Evolutionary conservation across 2,797 vertebrate species (phyloP).

Genomic region (Phrynocephalus forsythii): DNA sequence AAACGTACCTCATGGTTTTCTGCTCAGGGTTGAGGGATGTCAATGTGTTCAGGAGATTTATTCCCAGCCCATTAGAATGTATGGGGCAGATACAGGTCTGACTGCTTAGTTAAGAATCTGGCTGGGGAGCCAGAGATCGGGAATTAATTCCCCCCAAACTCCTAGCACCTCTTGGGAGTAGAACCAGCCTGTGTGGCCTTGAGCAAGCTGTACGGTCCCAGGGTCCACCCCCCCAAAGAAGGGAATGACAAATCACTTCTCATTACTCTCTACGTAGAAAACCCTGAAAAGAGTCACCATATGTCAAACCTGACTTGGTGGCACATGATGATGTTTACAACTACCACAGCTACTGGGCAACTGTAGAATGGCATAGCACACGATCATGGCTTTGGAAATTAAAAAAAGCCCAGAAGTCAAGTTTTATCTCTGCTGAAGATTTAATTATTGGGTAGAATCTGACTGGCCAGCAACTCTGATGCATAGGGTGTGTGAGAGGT

Average conservation of each 20-base stretch:
- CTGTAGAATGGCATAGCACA: not conserved
- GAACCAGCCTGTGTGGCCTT: no score
- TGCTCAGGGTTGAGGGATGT: not conserved
- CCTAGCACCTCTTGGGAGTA: no score
- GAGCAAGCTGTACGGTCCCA: no score
- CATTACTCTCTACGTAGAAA: no score
- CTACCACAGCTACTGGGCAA: not conserved
- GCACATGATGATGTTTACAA: not conserved
- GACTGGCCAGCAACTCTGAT: not conserved
- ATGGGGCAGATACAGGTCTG: not conserved
- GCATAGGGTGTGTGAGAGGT: not conserved
- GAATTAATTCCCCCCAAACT: no score
- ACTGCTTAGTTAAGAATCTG: no score
- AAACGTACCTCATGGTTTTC: not conserved
- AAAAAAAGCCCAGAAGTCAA: not conserved
- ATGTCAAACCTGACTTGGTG: no score
- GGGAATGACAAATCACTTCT: no score
- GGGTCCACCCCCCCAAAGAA: no score
- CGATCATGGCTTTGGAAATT: not conserved
- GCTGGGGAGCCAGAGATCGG: no score
- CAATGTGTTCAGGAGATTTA: not conserved
- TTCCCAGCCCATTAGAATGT: not conserved
- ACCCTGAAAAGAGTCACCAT: no score
- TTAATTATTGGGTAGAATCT: not conserved
- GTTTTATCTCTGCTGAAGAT: no score